These are phyloP conservation scores for Anseranas semipalmata DNA, from an alignment of 2,113 vertebrate genomes.

Conservation along the genomic window DNA sequence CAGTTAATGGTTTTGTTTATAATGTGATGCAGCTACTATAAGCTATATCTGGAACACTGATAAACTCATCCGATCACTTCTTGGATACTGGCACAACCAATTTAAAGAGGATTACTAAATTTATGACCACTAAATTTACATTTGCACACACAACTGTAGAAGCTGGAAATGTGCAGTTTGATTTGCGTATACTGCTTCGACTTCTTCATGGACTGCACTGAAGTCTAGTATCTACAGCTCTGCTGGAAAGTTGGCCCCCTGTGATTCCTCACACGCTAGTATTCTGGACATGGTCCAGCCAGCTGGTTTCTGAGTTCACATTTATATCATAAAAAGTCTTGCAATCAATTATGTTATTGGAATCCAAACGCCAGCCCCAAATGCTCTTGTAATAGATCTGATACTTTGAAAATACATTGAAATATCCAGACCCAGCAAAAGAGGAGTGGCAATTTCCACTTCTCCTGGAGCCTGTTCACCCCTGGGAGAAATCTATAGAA, in stretches of 20 bases:
- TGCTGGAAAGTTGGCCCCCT: neutral
- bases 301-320: neutral
- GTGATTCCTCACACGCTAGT: neutral
- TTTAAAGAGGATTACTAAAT: neutral
- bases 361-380: neutral
- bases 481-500: neutral
- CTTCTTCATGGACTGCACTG: neutral
- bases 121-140: neutral
- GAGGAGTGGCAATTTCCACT: neutral
- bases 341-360: neutral
- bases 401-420: neutral
- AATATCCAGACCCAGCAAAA: neutral
- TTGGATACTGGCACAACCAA: neutral
- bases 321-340: neutral
- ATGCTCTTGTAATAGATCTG: neutral
- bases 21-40: neutral
- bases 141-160: neutral
- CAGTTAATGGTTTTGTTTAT: neutral
- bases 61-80: conserved; percentile 1
- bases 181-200: neutral
- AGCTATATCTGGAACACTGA: neutral
- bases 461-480: neutral
- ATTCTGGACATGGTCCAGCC: neutral
- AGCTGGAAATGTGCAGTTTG: neutral
- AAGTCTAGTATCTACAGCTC: neutral